Conservation (phyloP, 2,797 vertebrate genomes). For the Pipistrellus nathusii region DNA sequence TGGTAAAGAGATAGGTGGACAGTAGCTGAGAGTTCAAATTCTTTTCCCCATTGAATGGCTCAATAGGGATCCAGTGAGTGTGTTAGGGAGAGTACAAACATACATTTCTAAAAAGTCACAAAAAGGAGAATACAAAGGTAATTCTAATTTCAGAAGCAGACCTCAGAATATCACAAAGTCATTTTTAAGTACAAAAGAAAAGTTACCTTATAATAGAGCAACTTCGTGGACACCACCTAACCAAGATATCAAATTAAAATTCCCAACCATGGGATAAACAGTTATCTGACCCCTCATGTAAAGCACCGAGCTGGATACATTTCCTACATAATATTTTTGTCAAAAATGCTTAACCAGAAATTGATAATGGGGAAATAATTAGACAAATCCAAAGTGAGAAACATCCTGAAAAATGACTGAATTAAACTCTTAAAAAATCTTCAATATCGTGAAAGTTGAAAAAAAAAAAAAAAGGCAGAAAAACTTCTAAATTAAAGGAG, state of each 20-base stretch:
- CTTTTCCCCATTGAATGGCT: not conserved
- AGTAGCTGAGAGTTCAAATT: not conserved
- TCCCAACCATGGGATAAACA: not conserved
- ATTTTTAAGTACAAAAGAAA: not conserved
- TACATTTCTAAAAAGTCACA: not conserved
- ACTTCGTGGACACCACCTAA: not conserved
- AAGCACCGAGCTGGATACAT: not conserved
- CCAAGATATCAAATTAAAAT: not conserved
- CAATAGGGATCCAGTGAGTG: not conserved
- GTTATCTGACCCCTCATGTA: not conserved
- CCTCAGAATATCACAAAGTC: not conserved
- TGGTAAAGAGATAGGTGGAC: not conserved
- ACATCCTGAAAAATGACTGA: not conserved
- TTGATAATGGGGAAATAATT: not conserved
- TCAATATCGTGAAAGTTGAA: not conserved
- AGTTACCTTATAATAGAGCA: not conserved
- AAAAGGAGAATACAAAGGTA: not conserved
- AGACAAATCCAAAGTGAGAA: conserved; percentile 28
- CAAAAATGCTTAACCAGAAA: not conserved
- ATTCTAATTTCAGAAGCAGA: conserved; percentile 25
- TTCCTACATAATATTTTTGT: not conserved
- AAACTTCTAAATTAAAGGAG: not conserved
- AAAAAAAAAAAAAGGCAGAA: not conserved
- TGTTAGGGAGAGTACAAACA: not conserved
- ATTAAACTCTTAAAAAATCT: not conserved